These are phyloP conservation scores for Cyclophora punctaria DNA, from an alignment of 2,888 invertebrate genomes.

Conservation along the genomic window DNA sequence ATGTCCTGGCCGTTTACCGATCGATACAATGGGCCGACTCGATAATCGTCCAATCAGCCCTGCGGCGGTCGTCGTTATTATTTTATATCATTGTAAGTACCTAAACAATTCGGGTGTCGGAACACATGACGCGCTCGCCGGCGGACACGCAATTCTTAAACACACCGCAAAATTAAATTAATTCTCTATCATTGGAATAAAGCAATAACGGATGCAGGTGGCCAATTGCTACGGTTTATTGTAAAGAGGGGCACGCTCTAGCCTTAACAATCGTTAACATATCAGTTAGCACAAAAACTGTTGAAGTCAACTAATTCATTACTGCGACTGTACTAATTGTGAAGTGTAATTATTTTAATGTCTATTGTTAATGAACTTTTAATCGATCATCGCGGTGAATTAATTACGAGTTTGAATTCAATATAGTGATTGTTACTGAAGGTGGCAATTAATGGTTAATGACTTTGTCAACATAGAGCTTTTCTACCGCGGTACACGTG, in stretches of 20 bases:
- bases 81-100: conserved; percentile 36
- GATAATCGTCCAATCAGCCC: conserved; percentile 38
- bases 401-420: no score
- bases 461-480: no score
- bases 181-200: conserved; percentile 42
- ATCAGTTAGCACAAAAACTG: conserved; percentile 2
- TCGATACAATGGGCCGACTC: conserved; percentile 29
- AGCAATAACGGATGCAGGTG: conserved; percentile 23
- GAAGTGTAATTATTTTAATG: no score
- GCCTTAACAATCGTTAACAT: conserved; percentile 13
- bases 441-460: no score
- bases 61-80: conserved; percentile 39
- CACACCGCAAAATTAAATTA: conserved; percentile 63
- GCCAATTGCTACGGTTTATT: conserved; percentile 19
- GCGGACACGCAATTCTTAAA: conserved; percentile 44
- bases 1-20: conserved; percentile 32
- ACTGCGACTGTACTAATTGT: no score
- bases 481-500: no score
- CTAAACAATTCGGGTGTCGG: conserved; percentile 20
- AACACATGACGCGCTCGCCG: conserved; percentile 56
- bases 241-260: conserved; percentile 15
- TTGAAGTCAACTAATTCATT: no score
- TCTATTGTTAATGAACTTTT: no score
- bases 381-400: no score
- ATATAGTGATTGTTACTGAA: no score